Evolutionary conservation across 2,888 invertebrate species (phyloP).

Genomic region (Macaria liturata): DNA sequence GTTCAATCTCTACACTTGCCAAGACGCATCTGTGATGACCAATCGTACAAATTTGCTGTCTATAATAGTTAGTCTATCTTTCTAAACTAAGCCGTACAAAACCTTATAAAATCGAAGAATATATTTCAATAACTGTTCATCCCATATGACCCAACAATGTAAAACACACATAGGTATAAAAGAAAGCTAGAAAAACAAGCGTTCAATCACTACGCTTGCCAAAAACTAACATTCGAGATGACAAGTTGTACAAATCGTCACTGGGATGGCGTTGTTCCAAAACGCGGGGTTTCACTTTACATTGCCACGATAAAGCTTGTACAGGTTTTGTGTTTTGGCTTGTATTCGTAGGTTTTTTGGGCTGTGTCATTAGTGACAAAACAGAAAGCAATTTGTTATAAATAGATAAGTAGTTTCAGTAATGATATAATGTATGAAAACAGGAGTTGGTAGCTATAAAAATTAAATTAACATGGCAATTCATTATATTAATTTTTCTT

Average conservation of each 20-base stretch:
- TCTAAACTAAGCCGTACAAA: too few relatives aligned
- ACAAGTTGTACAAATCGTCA: conserved; percentile 25
- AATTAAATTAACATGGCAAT: neutral
- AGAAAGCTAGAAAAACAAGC: neutral
- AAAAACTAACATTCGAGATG: conserved; percentile 19
- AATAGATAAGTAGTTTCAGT: neutral
- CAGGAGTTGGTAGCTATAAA: neutral
- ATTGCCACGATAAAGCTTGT: neutral
- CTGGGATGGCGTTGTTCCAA: conserved; percentile 34
- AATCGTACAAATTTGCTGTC: too few relatives aligned
- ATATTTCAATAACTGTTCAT: too few relatives aligned
- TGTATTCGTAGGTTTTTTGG: too few relatives aligned
- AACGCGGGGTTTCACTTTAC: conserved; percentile 22
- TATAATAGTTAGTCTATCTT: too few relatives aligned
- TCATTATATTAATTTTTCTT: too few relatives aligned
- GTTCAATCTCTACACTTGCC: too few relatives aligned
- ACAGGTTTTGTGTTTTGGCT: too few relatives aligned
- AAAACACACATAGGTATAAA: neutral
- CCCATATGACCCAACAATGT: too few relatives aligned
- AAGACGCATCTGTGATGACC: too few relatives aligned
- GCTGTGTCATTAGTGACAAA: neutral
- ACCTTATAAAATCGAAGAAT: too few relatives aligned
- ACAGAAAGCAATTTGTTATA: neutral
- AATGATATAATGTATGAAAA: neutral
- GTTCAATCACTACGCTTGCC: conserved; percentile 13